These are phyloP conservation scores for Lindbergichthys nudifrons DNA, from an alignment of 2,797 vertebrate genomes.

Conservation along the genomic window DNA sequence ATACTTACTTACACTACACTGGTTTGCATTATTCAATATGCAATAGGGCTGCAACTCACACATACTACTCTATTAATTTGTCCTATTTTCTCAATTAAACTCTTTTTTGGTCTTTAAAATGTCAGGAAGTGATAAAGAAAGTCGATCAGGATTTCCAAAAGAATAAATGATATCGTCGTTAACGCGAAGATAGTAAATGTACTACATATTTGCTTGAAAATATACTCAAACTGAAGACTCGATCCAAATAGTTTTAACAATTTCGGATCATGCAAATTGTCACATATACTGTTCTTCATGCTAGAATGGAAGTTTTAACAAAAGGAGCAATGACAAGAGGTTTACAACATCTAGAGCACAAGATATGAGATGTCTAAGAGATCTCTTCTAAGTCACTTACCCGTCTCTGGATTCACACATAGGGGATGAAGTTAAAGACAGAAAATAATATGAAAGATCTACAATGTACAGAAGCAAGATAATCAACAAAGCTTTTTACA, in stretches of 20 bases:
- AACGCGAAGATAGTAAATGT: no score
- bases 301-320: slow-evolving; percentile 9
- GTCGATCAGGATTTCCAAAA: no score
- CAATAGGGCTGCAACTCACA: not conserved
- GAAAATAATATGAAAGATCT: slow-evolving; percentile 55
- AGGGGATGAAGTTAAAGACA: slow-evolving; percentile 55
- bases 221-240: no score
- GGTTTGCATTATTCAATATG: slow-evolving; percentile 8
- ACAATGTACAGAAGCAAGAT: slow-evolving; percentile 37
- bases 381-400: slow-evolving; percentile 60
- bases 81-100: no score
- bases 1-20: not conserved
- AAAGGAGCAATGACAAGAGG: not conserved
- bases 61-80: no score
- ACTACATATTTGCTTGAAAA: no score
- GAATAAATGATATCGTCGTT: no score
- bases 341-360: slow-evolving; percentile 23
- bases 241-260: no score
- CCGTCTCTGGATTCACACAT: slow-evolving; percentile 67
- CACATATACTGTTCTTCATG: not conserved
- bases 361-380: slow-evolving; percentile 12
- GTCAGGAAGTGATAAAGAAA: no score
- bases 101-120: no score
- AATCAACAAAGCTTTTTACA: slow-evolving; percentile 38
- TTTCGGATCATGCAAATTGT: slow-evolving; percentile 7